Evolutionary conservation across 2,888 invertebrate species (phyloP), one percentile per base, ranked within the genome.

Genomic region (Heliconius charithonia): DNA sequence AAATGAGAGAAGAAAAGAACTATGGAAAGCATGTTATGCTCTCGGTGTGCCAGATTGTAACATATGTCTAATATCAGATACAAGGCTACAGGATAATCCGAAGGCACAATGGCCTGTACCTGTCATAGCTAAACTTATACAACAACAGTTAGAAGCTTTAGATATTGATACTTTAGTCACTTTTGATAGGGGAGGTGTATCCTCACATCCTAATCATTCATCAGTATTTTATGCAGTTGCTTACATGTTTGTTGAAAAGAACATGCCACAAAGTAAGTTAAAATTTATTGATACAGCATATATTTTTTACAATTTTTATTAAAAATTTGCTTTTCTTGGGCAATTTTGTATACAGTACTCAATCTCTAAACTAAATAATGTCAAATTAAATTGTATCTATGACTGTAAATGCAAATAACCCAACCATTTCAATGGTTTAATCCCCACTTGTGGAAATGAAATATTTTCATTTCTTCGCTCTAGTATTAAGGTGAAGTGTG

Each of bases 151-250:
- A 63, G 97, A 97, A 90, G 95, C 96, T 79, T 95, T 97, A 85
- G 96, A 96, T 85, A 97, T 98, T 86, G 97, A 98, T 87, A 97
- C 97, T 3, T 95, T 99, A 76, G 96, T 99, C 77, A 98, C 99
- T 25, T 99, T 99, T 95, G 99, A 99, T 93, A 96, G 97, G 87
- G 96, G 97, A 88, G 99, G 99, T 75, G 97, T 99, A 10, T 99
- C 99, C 84, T 97, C 97, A 10, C 99, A 99, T 93, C 95, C 96
- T 37, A 99, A 99, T 94, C 99, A 99, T 90, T 96, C 96, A 82
- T 97, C 98, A 80, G 96, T 98, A 82, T 98, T 97, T 90, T 97
- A 97, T 93, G 97, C 97, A 77, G 95, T 98, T 75, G 97, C 97
- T 77, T 97, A 97, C 86, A 95, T 98, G 87, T 97, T 97, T 90